phyloP scores from a whole-genome alignment of 2,888 invertebrate species.

The Drosophila neotestacea region DNA sequence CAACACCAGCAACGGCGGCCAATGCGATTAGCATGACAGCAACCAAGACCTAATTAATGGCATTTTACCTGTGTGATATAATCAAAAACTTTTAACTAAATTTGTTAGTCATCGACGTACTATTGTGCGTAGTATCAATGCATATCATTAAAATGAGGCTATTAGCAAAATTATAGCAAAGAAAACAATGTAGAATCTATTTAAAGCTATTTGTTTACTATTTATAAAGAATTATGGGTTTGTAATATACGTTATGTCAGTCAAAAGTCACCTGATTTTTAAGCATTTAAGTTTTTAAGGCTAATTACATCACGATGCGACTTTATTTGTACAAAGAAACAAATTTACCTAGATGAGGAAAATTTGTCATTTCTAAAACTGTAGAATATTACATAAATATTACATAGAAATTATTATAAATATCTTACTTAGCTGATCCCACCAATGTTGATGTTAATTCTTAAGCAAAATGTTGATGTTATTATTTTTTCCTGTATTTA shows the following conservation, averaged over 20 bases:
- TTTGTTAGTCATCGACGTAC: conserved; percentile 23
- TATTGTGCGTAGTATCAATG: conserved; percentile 6
- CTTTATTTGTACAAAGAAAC: too few species aligned
- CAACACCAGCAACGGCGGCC: not conserved
- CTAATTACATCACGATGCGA: not conserved
- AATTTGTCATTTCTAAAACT: too few species aligned
- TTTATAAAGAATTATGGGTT: not conserved
- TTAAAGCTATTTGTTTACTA: not conserved
- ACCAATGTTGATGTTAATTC: too few species aligned
- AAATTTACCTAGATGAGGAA: too few species aligned
- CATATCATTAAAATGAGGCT: conserved; percentile 40
- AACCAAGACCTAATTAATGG: conserved; percentile 6
- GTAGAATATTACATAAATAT: too few species aligned
- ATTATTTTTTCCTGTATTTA: too few species aligned
- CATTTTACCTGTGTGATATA: conserved; percentile 26
- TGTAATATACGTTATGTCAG: not conserved
- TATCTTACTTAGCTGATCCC: too few species aligned
- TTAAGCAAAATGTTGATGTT: too few species aligned
- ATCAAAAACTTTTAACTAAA: conserved; percentile 11
- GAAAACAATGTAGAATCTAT: not conserved
- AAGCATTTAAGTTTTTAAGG: not conserved
- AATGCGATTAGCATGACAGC: not conserved
- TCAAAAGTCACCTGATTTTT: not conserved
- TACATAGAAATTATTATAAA: too few species aligned
- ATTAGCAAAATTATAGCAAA: conserved; percentile 11